Base-by-base conservation (phyloP, 2,113 vertebrate species). In the Paralichthys olivaceus region DNA sequence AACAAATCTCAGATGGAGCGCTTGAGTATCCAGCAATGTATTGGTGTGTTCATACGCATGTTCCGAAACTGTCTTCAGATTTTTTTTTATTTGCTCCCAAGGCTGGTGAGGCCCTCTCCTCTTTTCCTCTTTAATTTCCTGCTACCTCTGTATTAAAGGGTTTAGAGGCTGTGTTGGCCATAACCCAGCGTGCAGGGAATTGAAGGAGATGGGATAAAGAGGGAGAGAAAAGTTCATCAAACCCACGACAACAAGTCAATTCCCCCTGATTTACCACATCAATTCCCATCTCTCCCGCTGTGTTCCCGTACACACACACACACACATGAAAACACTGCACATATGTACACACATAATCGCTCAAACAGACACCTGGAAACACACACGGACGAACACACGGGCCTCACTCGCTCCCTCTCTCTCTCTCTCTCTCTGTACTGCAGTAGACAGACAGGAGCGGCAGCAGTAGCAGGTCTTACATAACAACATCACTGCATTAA, bases 401-500 rank as follows among this genome's bases (percentile, higher is more conserved):
- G 17, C 45, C 45, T 5, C 34, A 5, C 34, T 37, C 34, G 20
- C 43, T 63, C 28, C 13, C 32, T 53, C 72, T 80, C 32, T 67
- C 76, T 62, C 75, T 34, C 70, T 47, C 71, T 75, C 51, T 9
- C 17, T 64, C 40, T 69, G 64, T 87, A 29, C 85, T 84, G 90
- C 88, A 51, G 87, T 22, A 89, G 84, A 85, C 82, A 75, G 86
- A 81, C 75, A 87, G 76, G 66, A 84, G 77, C 11, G 69, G 71
- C 81, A 76, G 85, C 84, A 64, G 69, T 84, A 80, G 85, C 90
- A 74, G 72, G 65, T 89, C 91, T 92, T 91, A 89, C 84, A 85
- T 91, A 92, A 92, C 85, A 20, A 81, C 87, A 89, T 88, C 87
- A 77, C 90, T 90, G 90, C 90, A 90, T 91, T 92, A 92, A 88